Conservation (phyloP, 2,888 invertebrate genomes). For the Crossocerus cetratus region DNA sequence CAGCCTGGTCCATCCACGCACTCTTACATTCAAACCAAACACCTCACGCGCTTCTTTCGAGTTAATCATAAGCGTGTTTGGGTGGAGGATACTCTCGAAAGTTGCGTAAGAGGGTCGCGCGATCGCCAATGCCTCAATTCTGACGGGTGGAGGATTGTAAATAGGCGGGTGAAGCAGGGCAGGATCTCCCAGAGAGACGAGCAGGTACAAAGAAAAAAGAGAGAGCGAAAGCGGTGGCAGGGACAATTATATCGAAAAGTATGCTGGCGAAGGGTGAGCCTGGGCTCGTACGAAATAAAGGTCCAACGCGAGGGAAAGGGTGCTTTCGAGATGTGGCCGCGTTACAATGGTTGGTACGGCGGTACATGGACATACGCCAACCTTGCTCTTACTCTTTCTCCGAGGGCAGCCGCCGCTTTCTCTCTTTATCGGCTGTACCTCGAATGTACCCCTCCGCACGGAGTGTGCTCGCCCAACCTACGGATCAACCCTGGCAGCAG, state of each 20-base stretch:
- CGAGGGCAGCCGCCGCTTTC: slow-evolving; percentile 19
- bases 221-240: slow-evolving; percentile 30
- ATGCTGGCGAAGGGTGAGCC: slow-evolving; percentile 52
- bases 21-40: no score
- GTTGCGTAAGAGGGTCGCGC: slow-evolving; percentile 20
- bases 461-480: slow-evolving; percentile 64
- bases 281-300: slow-evolving; percentile 47
- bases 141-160: slow-evolving; percentile 30
- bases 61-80: no score
- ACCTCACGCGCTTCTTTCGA: no score
- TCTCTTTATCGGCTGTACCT: slow-evolving; percentile 43
- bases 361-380: slow-evolving; percentile 61
- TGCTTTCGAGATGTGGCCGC: slow-evolving; percentile 61
- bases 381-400: slow-evolving; percentile 35
- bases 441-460: slow-evolving; percentile 61
- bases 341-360: slow-evolving; percentile 63
- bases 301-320: slow-evolving; percentile 38
- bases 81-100: no score
- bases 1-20: no score
- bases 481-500: slow-evolving; percentile 48
- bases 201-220: slow-evolving; percentile 24
- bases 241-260: slow-evolving; percentile 60
- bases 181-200: slow-evolving; percentile 29
- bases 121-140: slow-evolving; percentile 25
- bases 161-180: slow-evolving; percentile 11